Evolutionary conservation across 2,888 invertebrate species (phyloP).

Genomic region (Chaetogeoica ovagalla): DNA sequence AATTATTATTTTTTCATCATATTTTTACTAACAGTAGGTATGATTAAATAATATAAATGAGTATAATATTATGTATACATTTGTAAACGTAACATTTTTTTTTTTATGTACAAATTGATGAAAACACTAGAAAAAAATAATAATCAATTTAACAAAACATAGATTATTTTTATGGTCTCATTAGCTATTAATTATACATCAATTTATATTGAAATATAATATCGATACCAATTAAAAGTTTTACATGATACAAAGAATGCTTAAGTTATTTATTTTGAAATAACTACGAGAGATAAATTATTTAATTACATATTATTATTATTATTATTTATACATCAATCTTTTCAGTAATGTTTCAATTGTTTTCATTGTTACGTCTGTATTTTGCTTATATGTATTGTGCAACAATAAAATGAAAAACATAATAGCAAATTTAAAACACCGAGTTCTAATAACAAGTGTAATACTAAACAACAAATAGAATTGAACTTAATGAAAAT

Average conservation of each 20-base stretch:
- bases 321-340: neutral
- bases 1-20: neutral
- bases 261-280: neutral
- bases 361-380: neutral
- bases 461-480: neutral
- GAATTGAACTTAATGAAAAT: neutral
- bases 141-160: slow-evolving; percentile 1
- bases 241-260: neutral
- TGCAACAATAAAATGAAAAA: slow-evolving; percentile 2
- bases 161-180: neutral
- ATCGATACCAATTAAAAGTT: neutral
- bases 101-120: slow-evolving; percentile 19
- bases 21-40: neutral
- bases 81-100: slow-evolving; percentile 29
- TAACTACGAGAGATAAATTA: no score
- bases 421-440: neutral
- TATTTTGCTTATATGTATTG: neutral
- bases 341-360: neutral
- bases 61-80: slow-evolving; percentile 16
- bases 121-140: neutral
- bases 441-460: neutral
- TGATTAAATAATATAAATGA: slow-evolving; percentile 20
- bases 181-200: neutral
- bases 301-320: neutral
- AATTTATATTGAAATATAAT: slow-evolving; percentile 3